Conservation (phyloP, 2,113 vertebrate species). For the Dasyprocta punctata region DNA sequence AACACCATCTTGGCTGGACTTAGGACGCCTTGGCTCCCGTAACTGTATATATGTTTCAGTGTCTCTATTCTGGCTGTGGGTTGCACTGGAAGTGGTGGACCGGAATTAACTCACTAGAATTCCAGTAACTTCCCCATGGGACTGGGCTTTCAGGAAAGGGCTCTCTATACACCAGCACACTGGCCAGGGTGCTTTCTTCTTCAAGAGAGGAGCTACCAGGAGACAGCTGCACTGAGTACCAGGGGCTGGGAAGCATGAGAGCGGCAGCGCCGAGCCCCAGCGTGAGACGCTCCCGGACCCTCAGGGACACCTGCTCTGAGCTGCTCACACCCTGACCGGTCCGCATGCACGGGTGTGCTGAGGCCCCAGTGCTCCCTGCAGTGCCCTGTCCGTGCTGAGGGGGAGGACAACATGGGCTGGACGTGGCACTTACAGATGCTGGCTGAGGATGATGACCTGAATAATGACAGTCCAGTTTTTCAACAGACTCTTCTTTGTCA, state of each 20-base stretch:
- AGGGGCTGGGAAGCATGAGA: not conserved
- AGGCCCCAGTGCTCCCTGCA: not conserved
- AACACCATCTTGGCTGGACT: too few relatives aligned
- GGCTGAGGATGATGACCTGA: slow-evolving; percentile 99
- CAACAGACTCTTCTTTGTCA: slow-evolving; percentile 94
- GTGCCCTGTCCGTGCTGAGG: not conserved
- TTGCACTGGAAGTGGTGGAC: too few relatives aligned
- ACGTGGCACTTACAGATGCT: slow-evolving; percentile 92
- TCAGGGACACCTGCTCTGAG: not conserved
- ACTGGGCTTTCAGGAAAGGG: too few relatives aligned
- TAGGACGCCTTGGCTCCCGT: too few relatives aligned
- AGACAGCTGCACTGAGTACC: not conserved
- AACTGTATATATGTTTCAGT: too few relatives aligned
- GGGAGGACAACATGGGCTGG: not conserved
- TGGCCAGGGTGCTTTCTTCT: not conserved
- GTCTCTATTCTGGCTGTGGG: too few relatives aligned
- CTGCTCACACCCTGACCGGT: not conserved
- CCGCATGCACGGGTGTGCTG: accelerated
- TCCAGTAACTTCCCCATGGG: too few relatives aligned
- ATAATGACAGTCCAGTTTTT: slow-evolving; percentile 99
- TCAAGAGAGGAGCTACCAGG: not conserved
- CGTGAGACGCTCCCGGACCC: not conserved
- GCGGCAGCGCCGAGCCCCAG: not conserved
- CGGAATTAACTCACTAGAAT: too few relatives aligned
- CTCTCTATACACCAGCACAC: too few relatives aligned